phyloP scores from a whole-genome alignment of 2,888 invertebrate genomes.

The Amblyjoppa fuscipennis region DNA sequence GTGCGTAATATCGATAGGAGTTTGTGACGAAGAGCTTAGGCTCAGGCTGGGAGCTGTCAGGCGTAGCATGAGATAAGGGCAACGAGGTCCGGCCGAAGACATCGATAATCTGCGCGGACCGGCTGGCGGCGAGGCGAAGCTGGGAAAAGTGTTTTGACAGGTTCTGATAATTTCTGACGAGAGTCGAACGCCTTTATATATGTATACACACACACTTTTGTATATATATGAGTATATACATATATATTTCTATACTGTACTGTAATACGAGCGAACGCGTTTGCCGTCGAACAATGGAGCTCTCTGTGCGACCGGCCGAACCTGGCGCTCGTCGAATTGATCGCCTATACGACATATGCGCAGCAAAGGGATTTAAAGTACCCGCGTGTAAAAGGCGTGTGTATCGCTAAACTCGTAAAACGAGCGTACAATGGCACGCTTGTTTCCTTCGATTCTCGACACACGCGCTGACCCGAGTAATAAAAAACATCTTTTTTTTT shows the following conservation, averaged over 20 bases:
- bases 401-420: conserved; percentile 42
- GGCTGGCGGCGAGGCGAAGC: conserved; percentile 1
- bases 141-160: conserved; percentile 76
- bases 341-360: conserved; percentile 25
- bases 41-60: conserved; percentile 20
- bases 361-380: conserved; percentile 40
- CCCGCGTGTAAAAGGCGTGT: conserved; percentile 17
- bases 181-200: conserved; percentile 62
- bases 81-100: conserved; percentile 51
- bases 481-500: conserved; percentile 17
- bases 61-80: conserved; percentile 35
- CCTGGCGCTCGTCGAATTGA: conserved; percentile 9
- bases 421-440: conserved; percentile 38
- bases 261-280: conserved; percentile 37
- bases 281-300: conserved; percentile 37
- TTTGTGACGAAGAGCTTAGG: conserved; percentile 2
- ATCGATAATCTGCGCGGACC: conserved; percentile 69
- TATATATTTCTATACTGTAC: background rate
- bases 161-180: conserved; percentile 75
- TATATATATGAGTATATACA: background rate
- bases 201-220: background rate
- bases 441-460: conserved; percentile 28
- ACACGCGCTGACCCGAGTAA: background rate
- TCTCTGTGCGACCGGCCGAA: conserved; percentile 23
- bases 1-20: conserved; percentile 32